phyloP scores from a whole-genome alignment of 2,113 vertebrate genomes.

The Kryptolebias marmoratus region DNA sequence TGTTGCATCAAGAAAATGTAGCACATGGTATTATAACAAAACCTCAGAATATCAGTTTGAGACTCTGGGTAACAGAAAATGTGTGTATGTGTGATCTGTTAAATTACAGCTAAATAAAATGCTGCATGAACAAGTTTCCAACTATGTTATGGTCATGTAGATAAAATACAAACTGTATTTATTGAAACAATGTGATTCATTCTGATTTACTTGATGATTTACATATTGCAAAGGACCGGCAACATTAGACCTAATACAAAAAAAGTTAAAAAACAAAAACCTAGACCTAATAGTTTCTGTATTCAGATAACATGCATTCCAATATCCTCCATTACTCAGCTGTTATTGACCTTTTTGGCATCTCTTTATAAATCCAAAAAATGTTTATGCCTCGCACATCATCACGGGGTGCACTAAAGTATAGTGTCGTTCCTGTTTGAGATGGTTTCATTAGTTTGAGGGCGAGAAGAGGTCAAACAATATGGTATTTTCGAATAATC shows the following conservation, averaged over 20 bases:
- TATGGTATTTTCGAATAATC: conserved; percentile 1
- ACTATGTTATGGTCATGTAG: neutral
- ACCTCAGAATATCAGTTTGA: conserved; percentile 20
- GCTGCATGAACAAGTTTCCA: conserved; percentile 30
- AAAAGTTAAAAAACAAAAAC: too few relatives aligned
- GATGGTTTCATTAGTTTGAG: conserved; percentile 1
- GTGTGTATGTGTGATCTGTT: conserved; percentile 5
- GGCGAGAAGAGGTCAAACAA: conserved; percentile 5
- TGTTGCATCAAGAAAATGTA: conserved; percentile 45
- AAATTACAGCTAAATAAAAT: conserved; percentile 11
- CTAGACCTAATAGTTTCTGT: conserved; percentile 1
- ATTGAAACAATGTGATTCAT: neutral
- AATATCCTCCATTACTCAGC: neutral
- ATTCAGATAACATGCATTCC: neutral
- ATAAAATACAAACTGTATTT: conserved; percentile 33
- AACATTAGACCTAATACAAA: neutral
- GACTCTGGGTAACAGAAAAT: neutral
- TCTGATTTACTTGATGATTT: conserved; percentile 8
- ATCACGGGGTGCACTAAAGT: neutral
- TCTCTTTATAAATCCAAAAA: conserved; percentile 1
- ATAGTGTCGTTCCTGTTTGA: neutral
- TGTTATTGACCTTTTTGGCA: conserved; percentile 8
- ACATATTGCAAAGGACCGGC: neutral
- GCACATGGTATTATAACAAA: conserved; percentile 38
- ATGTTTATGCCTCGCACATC: neutral